These are phyloP conservation scores for Hoplodrina blanda DNA, from an alignment of 2,888 invertebrate species.

Conservation along the genomic window DNA sequence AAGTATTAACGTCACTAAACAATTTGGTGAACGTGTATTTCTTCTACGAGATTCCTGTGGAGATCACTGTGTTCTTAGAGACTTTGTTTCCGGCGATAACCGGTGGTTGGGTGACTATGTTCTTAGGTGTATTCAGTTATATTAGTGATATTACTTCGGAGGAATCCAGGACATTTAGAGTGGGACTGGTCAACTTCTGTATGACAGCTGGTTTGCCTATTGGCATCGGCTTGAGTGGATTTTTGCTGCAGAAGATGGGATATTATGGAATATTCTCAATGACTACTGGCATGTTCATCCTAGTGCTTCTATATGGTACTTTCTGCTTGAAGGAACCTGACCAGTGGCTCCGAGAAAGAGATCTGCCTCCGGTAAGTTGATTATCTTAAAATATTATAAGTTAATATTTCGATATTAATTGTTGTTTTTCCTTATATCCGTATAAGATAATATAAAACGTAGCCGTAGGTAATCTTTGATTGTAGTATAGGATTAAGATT, in stretches of 20 bases:
- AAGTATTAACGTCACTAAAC: slow-evolving; percentile 86
- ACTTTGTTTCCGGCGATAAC: slow-evolving; percentile 88
- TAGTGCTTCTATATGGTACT: slow-evolving; percentile 93
- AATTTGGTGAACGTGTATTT: slow-evolving; percentile 90
- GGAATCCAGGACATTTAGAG: slow-evolving; percentile 90
- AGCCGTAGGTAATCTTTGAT: slow-evolving; percentile 29
- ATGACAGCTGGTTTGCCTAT: slow-evolving; percentile 90
- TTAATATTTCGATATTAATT: neutral
- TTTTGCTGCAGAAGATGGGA: slow-evolving; percentile 82
- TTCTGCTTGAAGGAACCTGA: slow-evolving; percentile 93
- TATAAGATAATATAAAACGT: slow-evolving; percentile 24
- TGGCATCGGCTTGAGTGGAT: slow-evolving; percentile 90
- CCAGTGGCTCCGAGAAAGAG: slow-evolving; percentile 77
- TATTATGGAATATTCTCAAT: slow-evolving; percentile 86
- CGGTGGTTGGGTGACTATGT: slow-evolving; percentile 91
- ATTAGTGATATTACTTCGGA: slow-evolving; percentile 91
- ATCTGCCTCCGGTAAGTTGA: slow-evolving; percentile 80
- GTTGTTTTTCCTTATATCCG: neutral
- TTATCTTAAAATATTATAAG: neutral
- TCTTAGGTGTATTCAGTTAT: slow-evolving; percentile 91
- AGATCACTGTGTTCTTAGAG: slow-evolving; percentile 89
- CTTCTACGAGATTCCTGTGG: slow-evolving; percentile 90
- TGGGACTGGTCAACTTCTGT: slow-evolving; percentile 92
- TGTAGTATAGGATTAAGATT: slow-evolving; percentile 38
- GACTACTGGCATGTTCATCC: slow-evolving; percentile 82